Conservation (phyloP, 2,113 vertebrate species). For the Maccullochella peelii region DNA sequence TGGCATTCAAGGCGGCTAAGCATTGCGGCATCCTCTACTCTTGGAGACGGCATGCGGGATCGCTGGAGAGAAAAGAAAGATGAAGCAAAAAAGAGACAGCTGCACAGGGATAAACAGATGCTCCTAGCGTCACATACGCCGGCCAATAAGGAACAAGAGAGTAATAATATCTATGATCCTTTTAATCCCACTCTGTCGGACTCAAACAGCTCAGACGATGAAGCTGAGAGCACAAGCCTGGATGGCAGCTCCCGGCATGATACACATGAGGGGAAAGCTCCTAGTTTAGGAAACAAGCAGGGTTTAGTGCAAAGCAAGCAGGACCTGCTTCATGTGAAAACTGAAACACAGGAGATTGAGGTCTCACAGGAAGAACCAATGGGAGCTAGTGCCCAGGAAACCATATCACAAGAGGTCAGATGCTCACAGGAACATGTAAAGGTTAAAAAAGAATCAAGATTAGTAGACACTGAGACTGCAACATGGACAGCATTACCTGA, state of each 20-base stretch:
- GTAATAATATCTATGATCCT: slow-evolving; percentile 93
- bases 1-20: slow-evolving; percentile 84
- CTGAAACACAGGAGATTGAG: slow-evolving; percentile 58
- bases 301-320: slow-evolving; percentile 8
- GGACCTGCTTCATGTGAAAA: slow-evolving; percentile 61
- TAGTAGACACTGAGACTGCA: slow-evolving; percentile 37
- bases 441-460: slow-evolving; percentile 54
- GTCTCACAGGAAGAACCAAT: slow-evolving; percentile 43
- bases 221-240: slow-evolving; percentile 48
- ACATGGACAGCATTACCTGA: slow-evolving; percentile 28
- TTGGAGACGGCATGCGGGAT: slow-evolving; percentile 81
- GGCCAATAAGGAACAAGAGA: slow-evolving; percentile 83
- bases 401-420: slow-evolving; percentile 12
- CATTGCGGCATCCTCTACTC: slow-evolving; percentile 69
- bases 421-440: slow-evolving; percentile 12
- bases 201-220: slow-evolving; percentile 84
- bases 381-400: slow-evolving; percentile 25
- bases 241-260: slow-evolving; percentile 18
- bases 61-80: slow-evolving; percentile 79
- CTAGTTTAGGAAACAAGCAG: slow-evolving; percentile 23
- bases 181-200: slow-evolving; percentile 96
- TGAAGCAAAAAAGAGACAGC: slow-evolving; percentile 79
- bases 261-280: not conserved
- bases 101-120: slow-evolving; percentile 71
- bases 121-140: slow-evolving; percentile 61